Evolutionary conservation across 2,113 vertebrate genomes (phyloP), one percentile per base, ranked within the genome.

Genomic region (Cnemophilus loriae): DNA sequence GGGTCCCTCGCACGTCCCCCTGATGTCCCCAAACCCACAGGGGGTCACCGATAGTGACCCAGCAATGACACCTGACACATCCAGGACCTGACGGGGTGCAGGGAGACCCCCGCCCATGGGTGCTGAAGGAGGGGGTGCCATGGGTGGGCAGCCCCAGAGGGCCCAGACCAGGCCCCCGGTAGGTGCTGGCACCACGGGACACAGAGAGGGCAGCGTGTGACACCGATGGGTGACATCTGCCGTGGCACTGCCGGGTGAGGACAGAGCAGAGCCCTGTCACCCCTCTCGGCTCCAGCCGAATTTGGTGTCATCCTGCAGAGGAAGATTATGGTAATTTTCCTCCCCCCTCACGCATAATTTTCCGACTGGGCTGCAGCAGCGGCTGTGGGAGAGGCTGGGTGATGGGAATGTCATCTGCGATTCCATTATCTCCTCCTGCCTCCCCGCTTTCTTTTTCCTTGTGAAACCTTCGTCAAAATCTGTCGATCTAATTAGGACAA

Each of bases 401-500:
- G 96, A 97, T 90, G 95, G 97, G 97, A 97, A 97, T 97, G 97
- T 97, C 97, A 97, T 96, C 97, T 95, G 89, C 92, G 96, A 97
- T 97, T 96, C 94, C 96, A 98, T 98, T 98, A 97, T 97, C 97
- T 97, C 97, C 97, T 97, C 97, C 97, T 65, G 90, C 90, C 94
- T 80, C 15, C 28, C 41, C 69, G 93, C 96, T 96, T 67, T 44
- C 39, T 84, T 90, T 69, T 96, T 79, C 94, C 97, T 96, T 85
- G 94, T 53, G 96, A 98, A 98, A 80, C 97, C 97, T 96, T 97
- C 97, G 97, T 98, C 98, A 97, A 95, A 97, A 97, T 96, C 97
- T 96, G 95, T 93, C 95, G 90, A 95, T 97, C 97, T 98, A 98
- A 98, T 98, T 98, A 98, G 97, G 97, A 97, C 98, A 98, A 97